Percentiles rank a stretch among this genome's conserved stretches.
Evolutionary conservation across 2,888 invertebrate genomes (phyloP).

Genomic region (Mimas tiliae): DNA sequence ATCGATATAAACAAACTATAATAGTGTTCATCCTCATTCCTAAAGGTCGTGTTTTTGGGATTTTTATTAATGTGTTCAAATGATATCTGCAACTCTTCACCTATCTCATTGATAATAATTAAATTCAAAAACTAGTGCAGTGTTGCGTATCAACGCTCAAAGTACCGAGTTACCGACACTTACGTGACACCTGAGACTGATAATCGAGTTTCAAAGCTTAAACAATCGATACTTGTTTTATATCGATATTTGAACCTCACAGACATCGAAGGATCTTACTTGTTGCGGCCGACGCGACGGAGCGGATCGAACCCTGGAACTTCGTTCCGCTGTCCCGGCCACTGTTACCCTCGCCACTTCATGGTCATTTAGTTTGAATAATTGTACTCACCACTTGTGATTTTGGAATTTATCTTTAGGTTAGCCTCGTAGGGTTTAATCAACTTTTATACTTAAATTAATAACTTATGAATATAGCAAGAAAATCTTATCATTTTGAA

Average conservation of each 20-base stretch:
- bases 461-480: too few species aligned
- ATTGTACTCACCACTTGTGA: background rate
- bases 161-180: background rate
- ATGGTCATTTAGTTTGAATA: background rate
- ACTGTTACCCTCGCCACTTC: slow-evolving; percentile 15
- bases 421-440: background rate
- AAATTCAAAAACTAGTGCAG: too few species aligned
- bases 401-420: background rate
- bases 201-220: background rate
- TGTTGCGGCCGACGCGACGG: background rate
- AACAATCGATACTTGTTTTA: background rate
- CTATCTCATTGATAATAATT: too few species aligned
- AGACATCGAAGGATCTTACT: slow-evolving; percentile 1
- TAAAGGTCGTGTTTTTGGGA: too few species aligned
- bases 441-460: background rate
- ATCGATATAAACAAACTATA: background rate
- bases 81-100: too few species aligned
- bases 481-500: too few species aligned
- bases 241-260: background rate
- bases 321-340: slow-evolving; percentile 18
- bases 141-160: background rate
- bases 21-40: too few species aligned
- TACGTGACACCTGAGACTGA: background rate
- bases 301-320: slow-evolving; percentile 9
- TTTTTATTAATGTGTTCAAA: too few species aligned